These are phyloP conservation scores for Stenchaetothrips biformis DNA, from an alignment of 2,888 invertebrate genomes.

Conservation along the genomic window DNA sequence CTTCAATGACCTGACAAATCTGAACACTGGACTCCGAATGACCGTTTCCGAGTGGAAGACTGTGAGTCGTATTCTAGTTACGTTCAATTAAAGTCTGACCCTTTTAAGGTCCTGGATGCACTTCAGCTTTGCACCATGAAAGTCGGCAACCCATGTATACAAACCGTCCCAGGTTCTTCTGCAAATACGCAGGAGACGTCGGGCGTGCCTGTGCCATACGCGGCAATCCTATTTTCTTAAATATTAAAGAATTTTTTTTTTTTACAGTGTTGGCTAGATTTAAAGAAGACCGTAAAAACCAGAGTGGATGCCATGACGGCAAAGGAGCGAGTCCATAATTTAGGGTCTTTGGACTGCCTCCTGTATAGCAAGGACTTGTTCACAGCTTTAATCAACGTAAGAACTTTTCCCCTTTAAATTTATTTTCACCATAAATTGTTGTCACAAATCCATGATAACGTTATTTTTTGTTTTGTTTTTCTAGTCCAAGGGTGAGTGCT, in stretches of 20 bases:
- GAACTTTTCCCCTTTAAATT: background rate
- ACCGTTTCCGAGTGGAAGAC: background rate
- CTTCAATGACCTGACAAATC: background rate
- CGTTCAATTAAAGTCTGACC: too few species aligned
- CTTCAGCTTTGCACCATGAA: too few species aligned
- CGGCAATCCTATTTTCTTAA: too few species aligned
- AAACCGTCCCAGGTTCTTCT: too few species aligned
- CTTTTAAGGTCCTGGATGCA: too few species aligned
- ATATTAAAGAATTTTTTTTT: too few species aligned
- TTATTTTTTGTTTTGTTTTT: background rate
- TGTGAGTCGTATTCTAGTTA: background rate
- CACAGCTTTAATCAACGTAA: background rate
- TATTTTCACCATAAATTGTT: background rate
- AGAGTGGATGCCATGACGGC: background rate
- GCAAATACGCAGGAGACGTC: too few species aligned
- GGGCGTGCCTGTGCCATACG: too few species aligned
- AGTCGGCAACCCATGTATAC: too few species aligned
- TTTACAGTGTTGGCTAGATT: background rate
- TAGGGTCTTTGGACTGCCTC: background rate
- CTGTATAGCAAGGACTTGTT: background rate
- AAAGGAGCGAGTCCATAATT: background rate
- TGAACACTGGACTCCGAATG: background rate
- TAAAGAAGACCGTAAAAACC: background rate
- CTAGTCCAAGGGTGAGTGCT: background rate
- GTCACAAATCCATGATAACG: too few species aligned